Conservation (phyloP, 1,140 invertebrate species). For the Tetramorium alpestre region DNA sequence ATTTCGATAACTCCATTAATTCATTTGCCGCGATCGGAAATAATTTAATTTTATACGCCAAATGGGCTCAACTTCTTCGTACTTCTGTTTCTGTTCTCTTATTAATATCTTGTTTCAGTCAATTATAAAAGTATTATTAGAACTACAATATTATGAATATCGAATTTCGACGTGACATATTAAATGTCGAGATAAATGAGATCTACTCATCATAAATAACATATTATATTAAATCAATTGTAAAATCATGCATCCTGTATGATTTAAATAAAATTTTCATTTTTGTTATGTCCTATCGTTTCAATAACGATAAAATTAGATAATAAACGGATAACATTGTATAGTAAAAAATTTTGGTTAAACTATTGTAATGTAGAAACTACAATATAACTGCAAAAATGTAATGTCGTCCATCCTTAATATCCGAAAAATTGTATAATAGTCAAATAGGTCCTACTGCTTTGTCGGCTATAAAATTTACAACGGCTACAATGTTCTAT, state of each 20-base stretch:
- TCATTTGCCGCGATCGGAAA: slow-evolving; percentile 13
- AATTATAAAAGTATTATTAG: background rate
- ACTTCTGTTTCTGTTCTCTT: background rate
- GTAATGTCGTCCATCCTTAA: background rate
- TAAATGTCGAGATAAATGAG: background rate
- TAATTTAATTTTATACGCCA: slow-evolving; percentile 14
- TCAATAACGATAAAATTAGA: background rate
- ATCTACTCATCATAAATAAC: background rate
- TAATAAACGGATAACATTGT: background rate
- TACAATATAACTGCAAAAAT: background rate
- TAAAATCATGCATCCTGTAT: background rate
- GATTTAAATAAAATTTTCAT: background rate
- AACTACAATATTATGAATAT: slow-evolving; percentile 15
- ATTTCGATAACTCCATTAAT: background rate
- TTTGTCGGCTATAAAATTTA: background rate
- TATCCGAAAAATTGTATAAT: background rate
- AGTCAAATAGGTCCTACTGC: background rate
- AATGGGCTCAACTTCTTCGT: background rate
- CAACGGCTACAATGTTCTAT: background rate
- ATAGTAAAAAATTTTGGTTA: background rate
- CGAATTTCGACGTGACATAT: slow-evolving; percentile 31
- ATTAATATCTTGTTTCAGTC: slow-evolving; percentile 11
- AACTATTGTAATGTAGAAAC: background rate
- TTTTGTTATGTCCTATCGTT: background rate
- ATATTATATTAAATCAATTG: background rate